Evolutionary conservation across 2,888 invertebrate genomes (phyloP), one percentile per base, ranked within the genome.

Genomic region (Drosophila trichaetosa): DNA sequence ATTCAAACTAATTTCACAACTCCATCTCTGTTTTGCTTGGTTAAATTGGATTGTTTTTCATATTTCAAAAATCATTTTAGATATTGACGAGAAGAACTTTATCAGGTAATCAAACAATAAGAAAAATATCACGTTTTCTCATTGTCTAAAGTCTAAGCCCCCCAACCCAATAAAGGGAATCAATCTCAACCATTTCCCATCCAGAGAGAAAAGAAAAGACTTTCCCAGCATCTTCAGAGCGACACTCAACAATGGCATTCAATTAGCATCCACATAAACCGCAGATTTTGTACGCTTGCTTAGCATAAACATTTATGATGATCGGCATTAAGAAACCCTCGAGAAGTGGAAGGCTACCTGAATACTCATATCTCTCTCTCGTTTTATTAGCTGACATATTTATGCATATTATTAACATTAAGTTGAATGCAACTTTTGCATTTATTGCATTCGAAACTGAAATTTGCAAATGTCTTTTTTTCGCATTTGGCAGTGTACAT

Each of bases 341-440:
- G 53, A 69, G 67, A 63, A 42, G n/a, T 29, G 42, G 24, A 16
- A 38, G 3, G 38, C 34, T 76, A 83, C 57, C 64, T 62, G 58
- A 40, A 59, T 38, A 54, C 7, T 10, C 46, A 24, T 42, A 33
- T 42, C 16, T 34, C 33, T 8, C 33, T 33, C 18, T 21, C 42
- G 38, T 82, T 86, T 90, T 88, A 88, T 90, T 82, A 74, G 79
- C 82, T 84, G 87, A 84, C 90, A 89, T 90, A 84, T 87, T 90
- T 87, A 90, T 90, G 87, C 85, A 87, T 90, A 87, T 86, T 79
- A 86, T 90, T 87, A 86, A 90, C 84, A 85, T 82, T 80, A 80
- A 73, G 54, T 82, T 80, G 76, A 76, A 79, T 79, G 74, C 77
- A 69, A 53, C 64, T 71, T 76, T 49, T 66, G 49, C 69, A 52